A percentile compares a stretch with the other conserved stretches of the same genome.
phyloP scores from a whole-genome alignment of 2,797 vertebrate species.

The Micropoecilia bifurca region DNA sequence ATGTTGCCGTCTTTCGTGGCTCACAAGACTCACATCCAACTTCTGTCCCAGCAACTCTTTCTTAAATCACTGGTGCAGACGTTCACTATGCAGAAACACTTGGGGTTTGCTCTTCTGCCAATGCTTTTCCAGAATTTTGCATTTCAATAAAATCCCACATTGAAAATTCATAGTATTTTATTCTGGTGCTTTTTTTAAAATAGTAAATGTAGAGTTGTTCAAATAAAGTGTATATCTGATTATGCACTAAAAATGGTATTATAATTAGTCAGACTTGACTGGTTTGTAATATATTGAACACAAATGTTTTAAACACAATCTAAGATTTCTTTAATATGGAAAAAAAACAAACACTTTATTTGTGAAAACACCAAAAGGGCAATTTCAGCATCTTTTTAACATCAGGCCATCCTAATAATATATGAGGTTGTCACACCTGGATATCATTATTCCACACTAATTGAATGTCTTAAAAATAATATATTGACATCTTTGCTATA shows the following conservation, averaged over 20 bases:
- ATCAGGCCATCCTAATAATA: neutral
- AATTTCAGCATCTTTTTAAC: neutral
- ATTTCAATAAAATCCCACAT: neutral
- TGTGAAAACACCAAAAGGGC: neutral
- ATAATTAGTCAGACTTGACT: too few relatives aligned
- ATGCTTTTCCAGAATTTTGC: too few relatives aligned
- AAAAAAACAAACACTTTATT: neutral
- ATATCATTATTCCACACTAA: neutral
- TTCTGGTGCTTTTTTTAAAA: neutral
- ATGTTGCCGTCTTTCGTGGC: neutral
- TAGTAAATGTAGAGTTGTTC: neutral
- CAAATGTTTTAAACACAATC: neutral
- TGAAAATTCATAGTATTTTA: neutral
- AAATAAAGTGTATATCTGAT: neutral
- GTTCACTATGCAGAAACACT: neutral
- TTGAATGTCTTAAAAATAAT: neutral
- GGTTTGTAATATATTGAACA: too few relatives aligned
- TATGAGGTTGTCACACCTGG: neutral
- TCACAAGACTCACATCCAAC: neutral
- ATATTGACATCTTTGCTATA: neutral
- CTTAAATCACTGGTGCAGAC: neutral
- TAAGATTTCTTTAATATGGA: neutral
- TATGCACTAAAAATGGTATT: neutral
- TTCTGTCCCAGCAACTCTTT: neutral
- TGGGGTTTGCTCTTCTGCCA: neutral